Evolutionary conservation across 2,888 invertebrate genomes (phyloP), one percentile per base, ranked within the genome.

Genomic region (Parnassius apollo): DNA sequence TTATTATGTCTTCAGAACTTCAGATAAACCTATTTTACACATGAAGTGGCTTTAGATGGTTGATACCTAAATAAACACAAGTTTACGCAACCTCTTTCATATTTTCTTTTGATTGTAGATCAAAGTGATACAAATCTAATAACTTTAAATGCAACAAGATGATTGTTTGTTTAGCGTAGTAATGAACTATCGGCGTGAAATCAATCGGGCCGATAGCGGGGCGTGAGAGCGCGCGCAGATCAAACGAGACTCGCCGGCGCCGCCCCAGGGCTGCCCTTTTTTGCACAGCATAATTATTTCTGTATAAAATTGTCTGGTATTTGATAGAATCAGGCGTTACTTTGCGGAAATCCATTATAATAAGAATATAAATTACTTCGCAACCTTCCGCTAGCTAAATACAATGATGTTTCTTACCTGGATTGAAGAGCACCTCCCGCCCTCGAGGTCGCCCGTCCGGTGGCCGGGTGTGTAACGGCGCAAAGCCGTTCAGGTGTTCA

Each of bases 161-260:
- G 69, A 67, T 70, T 69, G 60, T 68, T 66, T 68, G 66, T 68
- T 67, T 68, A 66, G 65, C 61, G 66, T 68, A 66, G 70, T 73
- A 73, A 72, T 68, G 67, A 69, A 70, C 69, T 69, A 73, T 71
- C 70, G 74, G 71, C 69, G 72, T 70, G 70, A 75, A 74, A 75
- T 75, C 75, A 75, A 75, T 75, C 72, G 70, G 64, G 61, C 68
- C 68, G 66, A 71, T 68, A 69, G 70, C 66, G 69, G 70, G 74
- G 74, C 72, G 75, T 75, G 74, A 75, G 74, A 74, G 75, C 74
- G 74, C 69, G 66, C 63, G 66, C 68, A 70, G 68, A 74, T 74
- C 74, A 75, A 75, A 74, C 74, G 68, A 67, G 66, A 65, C 71
- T 61, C 69, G 69, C 69, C 70, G 70, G 67, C 69, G 67, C 66